A percentile compares a stretch with the other conserved stretches of the same genome.
These are phyloP conservation scores for Dendroctonus valens DNA, from an alignment of 1,140 invertebrate species.

Conservation along the genomic window DNA sequence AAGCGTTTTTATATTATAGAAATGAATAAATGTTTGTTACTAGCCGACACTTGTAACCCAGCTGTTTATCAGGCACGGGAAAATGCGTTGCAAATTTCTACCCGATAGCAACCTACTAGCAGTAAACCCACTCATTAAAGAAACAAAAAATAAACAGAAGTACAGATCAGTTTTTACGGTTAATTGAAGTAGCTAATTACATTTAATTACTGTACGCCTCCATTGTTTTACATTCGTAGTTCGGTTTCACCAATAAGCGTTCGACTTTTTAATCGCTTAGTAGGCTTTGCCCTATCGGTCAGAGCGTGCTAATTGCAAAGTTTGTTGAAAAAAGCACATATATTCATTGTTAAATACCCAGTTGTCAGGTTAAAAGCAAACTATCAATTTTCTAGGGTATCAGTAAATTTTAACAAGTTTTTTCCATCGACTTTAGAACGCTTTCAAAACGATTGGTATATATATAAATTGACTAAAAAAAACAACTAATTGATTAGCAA, in stretches of 20 bases:
- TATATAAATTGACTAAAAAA: no score
- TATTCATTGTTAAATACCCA: conserved; percentile 9
- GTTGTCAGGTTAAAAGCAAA: conserved; percentile 11
- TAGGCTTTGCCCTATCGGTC: not conserved
- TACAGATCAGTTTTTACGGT: conserved; percentile 16
- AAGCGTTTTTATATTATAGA: no score
- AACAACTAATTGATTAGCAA: not conserved
- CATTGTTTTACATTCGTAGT: conserved; percentile 11
- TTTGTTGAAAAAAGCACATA: conserved; percentile 8
- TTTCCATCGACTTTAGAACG: conserved; percentile 20
- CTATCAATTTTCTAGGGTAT: not conserved
- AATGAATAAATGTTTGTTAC: no score
- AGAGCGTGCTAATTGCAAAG: conserved; percentile 3
- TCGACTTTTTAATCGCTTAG: conserved; percentile 17
- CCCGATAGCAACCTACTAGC: not conserved
- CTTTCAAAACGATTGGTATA: conserved; percentile 17
- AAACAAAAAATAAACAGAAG: conserved; percentile 6
- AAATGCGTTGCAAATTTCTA: no score
- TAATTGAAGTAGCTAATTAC: conserved; percentile 19
- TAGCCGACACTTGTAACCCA: no score
- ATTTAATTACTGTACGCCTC: conserved; percentile 15
- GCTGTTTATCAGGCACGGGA: no score
- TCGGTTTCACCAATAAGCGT: conserved; percentile 19
- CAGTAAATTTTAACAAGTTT: conserved; percentile 25
- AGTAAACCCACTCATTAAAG: conserved; percentile 1